These are phyloP conservation scores for Xiphydria camelus DNA, from an alignment of 2,888 invertebrate species.

Conservation along the genomic window DNA sequence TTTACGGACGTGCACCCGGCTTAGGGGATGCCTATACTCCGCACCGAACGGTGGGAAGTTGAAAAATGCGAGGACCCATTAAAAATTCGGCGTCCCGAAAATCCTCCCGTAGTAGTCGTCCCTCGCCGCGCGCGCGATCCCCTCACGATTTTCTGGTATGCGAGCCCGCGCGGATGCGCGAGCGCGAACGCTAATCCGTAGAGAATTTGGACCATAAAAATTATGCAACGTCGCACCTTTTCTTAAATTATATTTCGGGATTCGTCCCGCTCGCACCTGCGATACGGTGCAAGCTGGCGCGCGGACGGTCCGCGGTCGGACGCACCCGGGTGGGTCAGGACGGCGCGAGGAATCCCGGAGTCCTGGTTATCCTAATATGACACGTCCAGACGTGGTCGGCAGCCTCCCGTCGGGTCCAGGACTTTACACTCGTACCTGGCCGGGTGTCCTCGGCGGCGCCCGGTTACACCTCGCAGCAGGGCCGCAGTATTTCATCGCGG, in stretches of 20 bases:
- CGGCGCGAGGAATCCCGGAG: constrained; percentile 18
- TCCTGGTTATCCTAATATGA: constrained; percentile 36
- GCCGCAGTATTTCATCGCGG: constrained; percentile 18
- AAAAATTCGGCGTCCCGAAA: neutral
- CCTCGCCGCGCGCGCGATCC: neutral
- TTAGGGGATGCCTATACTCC: too few species aligned
- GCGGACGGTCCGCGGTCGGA: too few species aligned
- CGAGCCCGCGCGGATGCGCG: neutral
- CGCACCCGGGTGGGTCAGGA: neutral
- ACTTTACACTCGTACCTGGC: constrained; percentile 19
- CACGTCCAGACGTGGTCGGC: constrained; percentile 26
- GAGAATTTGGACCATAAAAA: constrained; percentile 13
- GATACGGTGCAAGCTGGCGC: constrained; percentile 7
- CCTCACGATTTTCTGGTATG: neutral
- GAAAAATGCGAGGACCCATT: constrained; percentile 35
- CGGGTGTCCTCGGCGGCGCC: constrained; percentile 24
- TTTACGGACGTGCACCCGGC: constrained; percentile 41
- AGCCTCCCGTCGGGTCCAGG: constrained; percentile 29
- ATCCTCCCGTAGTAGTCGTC: neutral
- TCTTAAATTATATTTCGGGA: constrained; percentile 12
- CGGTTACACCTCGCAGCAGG: constrained; percentile 21
- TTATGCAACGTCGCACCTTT: constrained; percentile 5
- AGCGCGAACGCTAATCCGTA: constrained; percentile 7
- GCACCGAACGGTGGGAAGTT: constrained; percentile 39
- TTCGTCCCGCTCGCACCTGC: constrained; percentile 11